Base-by-base conservation (phyloP, 2,113 vertebrate genomes). In the Gymnocephalus cernua region DNA sequence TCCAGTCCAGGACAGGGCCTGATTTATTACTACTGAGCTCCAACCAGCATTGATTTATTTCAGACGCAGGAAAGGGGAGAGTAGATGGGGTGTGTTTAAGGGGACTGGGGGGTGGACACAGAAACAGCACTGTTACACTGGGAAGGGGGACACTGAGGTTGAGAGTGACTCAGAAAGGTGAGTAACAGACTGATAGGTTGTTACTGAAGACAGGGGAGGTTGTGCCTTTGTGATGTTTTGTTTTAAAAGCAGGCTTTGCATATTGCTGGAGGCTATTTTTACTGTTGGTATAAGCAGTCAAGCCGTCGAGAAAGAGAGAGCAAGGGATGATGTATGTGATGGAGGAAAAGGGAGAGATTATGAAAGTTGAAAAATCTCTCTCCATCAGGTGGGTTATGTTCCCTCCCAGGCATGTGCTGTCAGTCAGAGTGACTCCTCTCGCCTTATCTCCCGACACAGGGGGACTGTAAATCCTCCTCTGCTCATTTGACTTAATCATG, bases 1-100 rank as follows among this genome's bases (percentile, higher is more conserved):
- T 98, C 97, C 97, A 98, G 95, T 96, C 95, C 96, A 95, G 96
- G 97, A 97, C 97, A 97, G 95, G 95, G 94, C 95, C 96, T 98
- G 98, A 99, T 99, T 99, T 99, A 99, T 98, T 96, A 95, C 94
- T 95, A 96, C 94, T 96, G 96, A 97, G 96, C 96, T 96, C 96
- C 96, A 96, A 98, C 95, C 94, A 96, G 95, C 95, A 95, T 96
- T 99, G 97, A 99, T 99, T 99, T 99, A 99, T 99, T 97, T 97
- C 95, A 95, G 96, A 94, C 95, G 95, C 94, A 92, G 83, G 90
- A 86, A 92, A 92, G 85, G 73, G 90, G 81, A 89, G 85, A 85
- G 86, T 69, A 77, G 96, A 84, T 85, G 79, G 88, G 77, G 80
- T 81, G 89, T 85, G 84, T 87, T 88, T 82, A 56, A 87, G 78